These are phyloP conservation scores for Lichenostomus cassidix DNA, from an alignment of 2,113 vertebrate genomes.

Conservation along the genomic window DNA sequence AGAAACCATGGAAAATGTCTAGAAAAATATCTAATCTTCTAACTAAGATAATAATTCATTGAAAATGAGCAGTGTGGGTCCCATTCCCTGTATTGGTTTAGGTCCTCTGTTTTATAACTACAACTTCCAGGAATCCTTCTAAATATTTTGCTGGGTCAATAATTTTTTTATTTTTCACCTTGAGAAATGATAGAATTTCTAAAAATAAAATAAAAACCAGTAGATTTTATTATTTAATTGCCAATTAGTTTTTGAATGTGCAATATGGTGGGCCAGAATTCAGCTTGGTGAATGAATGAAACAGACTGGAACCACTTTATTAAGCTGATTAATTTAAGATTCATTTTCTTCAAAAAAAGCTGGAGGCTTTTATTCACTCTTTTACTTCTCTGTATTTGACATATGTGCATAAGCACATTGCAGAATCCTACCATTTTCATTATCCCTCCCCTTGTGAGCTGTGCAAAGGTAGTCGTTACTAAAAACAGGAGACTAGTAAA, in stretches of 20 bases:
- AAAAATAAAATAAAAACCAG: not conserved
- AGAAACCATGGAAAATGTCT: not conserved
- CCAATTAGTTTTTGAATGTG: not conserved
- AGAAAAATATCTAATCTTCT: not conserved
- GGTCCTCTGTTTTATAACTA: not conserved
- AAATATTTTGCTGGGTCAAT: not conserved
- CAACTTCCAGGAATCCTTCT: not conserved
- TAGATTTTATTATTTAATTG: not conserved
- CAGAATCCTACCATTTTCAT: not conserved
- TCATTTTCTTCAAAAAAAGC: conserved; percentile 12
- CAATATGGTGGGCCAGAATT: not conserved
- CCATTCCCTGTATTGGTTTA: not conserved
- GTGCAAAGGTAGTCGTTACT: not conserved
- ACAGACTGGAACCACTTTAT: not conserved
- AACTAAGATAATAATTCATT: not conserved
- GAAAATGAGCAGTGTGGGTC: not conserved
- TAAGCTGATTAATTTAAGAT: not conserved
- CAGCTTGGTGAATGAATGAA: not conserved
- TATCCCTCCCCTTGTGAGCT: not conserved
- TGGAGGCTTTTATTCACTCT: not conserved
- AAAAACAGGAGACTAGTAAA: not conserved
- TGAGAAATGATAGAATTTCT: not conserved
- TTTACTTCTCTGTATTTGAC: not conserved
- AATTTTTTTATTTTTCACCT: not conserved
- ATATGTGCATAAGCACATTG: not conserved